Evolutionary conservation across 2,888 invertebrate species (phyloP).

Genomic region (Polymixis flavicincta): DNA sequence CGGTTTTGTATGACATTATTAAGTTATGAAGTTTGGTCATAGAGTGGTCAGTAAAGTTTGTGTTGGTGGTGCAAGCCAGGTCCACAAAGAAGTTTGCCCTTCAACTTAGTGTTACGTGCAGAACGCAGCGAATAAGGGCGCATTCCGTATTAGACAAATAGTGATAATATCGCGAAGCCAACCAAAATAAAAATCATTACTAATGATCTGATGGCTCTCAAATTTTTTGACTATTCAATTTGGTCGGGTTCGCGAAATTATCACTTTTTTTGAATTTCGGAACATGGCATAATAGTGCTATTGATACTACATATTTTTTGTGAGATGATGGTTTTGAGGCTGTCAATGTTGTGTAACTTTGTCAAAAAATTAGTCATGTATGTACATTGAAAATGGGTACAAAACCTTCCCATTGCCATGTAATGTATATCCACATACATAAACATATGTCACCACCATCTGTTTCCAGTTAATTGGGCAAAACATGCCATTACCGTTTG

Average conservation of each 20-base stretch:
- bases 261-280: too few relatives aligned
- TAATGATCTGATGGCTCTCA: too few relatives aligned
- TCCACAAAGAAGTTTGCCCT: slow-evolving; percentile 73
- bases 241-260: too few relatives aligned
- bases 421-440: neutral
- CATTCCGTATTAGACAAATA: too few relatives aligned
- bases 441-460: neutral
- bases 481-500: neutral
- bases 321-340: slow-evolving; percentile 1
- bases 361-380: slow-evolving; percentile 32
- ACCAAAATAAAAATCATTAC: too few relatives aligned
- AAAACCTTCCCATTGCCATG: slow-evolving; percentile 1
- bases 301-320: slow-evolving; percentile 18
- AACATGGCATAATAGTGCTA: slow-evolving; percentile 25
- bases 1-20: slow-evolving; percentile 65
- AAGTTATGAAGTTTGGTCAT: slow-evolving; percentile 55
- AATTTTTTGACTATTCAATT: too few relatives aligned
- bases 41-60: slow-evolving; percentile 53
- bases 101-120: slow-evolving; percentile 61
- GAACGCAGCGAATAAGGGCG: slow-evolving; percentile 31
- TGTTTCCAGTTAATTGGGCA: neutral
- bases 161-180: too few relatives aligned
- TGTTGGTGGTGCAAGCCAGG: slow-evolving; percentile 64
- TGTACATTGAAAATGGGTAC: neutral
- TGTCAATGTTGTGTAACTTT: slow-evolving; percentile 29